Base-by-base conservation (phyloP, 2,797 vertebrate genomes). In the Epinephelus awoara region DNA sequence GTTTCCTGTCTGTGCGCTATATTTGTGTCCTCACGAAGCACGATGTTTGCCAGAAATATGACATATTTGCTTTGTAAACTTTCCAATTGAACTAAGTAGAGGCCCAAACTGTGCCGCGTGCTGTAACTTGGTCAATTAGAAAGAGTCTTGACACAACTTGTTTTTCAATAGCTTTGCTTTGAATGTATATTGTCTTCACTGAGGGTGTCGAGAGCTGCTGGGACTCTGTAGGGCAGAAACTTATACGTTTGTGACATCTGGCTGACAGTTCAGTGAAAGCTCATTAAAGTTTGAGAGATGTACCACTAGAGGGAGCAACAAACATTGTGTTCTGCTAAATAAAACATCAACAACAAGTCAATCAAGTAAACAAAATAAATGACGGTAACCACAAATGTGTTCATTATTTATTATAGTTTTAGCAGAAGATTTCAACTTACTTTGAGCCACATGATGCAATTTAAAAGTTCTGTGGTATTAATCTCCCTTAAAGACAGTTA, bases 221-320 rank as follows among this genome's bases (percentile, higher is more conserved):
- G 6, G 21, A 19, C 64, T 80, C 25, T 66, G 50, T 54, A 29
- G n/a, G 18, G 29, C 14, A 57, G 47, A 73, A 23, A 56, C 42
- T 59, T 78, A 46, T 5, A 38, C 5, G 34, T 65, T 11, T 17
- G 15, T 75, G 72, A 79, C 56, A 63, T 46, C 56, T 76, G 75
- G 27, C 67, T 74, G 76, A 62, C 64, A 34, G 38, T 72, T 80
- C 49, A 66, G 77, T 72, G 23, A 67, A 59, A 69, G 74, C 63
- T 85, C 73, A 83, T 88, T 79, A 80, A 84, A 72, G 47, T 85
- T 82, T 87, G 25, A 86, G 21, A 61, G 42, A 61, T 69, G 25
- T 13, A 27, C 88, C 85, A 90, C 91, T 84, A 92, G 90, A 83
- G 85, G 90, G 88, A 73, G 84, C 80, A 87, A 73, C 66, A 72